Conservation (phyloP, 2,888 invertebrate species). For the Dolomedes plantarius region DNA sequence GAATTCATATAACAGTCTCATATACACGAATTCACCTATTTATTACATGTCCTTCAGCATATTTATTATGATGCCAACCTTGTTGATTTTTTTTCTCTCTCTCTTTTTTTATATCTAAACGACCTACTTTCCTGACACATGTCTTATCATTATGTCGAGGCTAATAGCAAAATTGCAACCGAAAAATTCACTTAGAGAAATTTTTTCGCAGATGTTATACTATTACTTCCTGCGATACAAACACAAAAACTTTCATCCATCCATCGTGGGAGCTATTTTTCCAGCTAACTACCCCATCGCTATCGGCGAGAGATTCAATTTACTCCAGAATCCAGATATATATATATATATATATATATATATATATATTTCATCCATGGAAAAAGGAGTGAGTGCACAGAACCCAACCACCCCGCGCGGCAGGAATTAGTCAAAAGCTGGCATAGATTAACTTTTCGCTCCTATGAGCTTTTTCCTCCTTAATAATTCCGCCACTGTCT, state of each 20-base stretch:
- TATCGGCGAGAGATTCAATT: neutral
- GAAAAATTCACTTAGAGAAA: no score
- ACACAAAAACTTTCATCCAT: neutral
- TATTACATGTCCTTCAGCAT: no score
- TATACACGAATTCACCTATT: no score
- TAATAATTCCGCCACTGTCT: neutral
- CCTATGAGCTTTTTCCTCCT: slow-evolving; percentile 9
- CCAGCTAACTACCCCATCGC: neutral
- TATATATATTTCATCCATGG: neutral
- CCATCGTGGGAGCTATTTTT: neutral
- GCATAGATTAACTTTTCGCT: slow-evolving; percentile 14
- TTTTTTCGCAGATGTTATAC: neutral
- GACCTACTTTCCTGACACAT: no score
- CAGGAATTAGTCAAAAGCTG: slow-evolving; percentile 10
- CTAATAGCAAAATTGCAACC: no score
- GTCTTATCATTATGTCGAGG: no score
- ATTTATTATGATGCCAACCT: no score
- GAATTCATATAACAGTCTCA: no score
- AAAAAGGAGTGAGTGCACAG: neutral
- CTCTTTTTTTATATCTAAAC: no score
- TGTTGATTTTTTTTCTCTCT: no score
- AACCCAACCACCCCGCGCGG: neutral
- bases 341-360: no score
- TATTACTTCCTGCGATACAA: neutral
- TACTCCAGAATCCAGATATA: neutral